A percentile compares a stretch with the other conserved stretches of the same genome.
Conservation (phyloP, 2,113 vertebrate genomes). For the Xenopus laevis region DNA sequence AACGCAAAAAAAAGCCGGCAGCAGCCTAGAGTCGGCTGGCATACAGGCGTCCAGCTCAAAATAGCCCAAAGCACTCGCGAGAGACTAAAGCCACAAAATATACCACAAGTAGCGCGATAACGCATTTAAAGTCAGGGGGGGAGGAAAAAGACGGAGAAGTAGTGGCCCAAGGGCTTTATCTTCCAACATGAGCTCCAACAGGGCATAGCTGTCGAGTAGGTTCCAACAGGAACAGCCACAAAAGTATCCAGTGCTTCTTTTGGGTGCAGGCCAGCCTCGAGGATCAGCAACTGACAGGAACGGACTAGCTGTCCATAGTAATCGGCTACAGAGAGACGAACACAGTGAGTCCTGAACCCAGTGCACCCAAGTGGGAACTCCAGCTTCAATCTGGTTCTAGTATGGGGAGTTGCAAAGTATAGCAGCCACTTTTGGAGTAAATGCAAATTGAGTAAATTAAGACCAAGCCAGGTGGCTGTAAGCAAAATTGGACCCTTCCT, state of each 20-base stretch:
- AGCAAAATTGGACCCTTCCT: slow-evolving; percentile 73
- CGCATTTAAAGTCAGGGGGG: slow-evolving; percentile 60
- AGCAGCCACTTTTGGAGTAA: slow-evolving; percentile 88
- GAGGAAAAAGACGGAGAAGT: no score
- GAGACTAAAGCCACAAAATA: slow-evolving; percentile 81
- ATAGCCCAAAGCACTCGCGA: slow-evolving; percentile 89
- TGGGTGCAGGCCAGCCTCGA: slow-evolving; percentile 63
- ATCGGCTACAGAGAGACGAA: slow-evolving; percentile 82
- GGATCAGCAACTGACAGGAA: slow-evolving; percentile 77
- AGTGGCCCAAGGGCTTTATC: no score
- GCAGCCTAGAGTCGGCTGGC: slow-evolving; percentile 66
- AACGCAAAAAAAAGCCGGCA: slow-evolving; percentile 73
- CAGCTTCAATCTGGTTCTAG: slow-evolving; percentile 83
- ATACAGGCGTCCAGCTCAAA: slow-evolving; percentile 81
- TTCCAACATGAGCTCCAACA: slow-evolving; percentile 79
- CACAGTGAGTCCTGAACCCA: slow-evolving; percentile 81
- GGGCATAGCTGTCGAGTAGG: slow-evolving; percentile 84
- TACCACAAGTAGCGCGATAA: slow-evolving; percentile 68
- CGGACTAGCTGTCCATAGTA: slow-evolving; percentile 90
- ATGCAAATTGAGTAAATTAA: slow-evolving; percentile 92
- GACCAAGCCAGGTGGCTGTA: slow-evolving; percentile 94
- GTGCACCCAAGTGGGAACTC: slow-evolving; percentile 86
- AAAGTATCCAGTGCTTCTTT: slow-evolving; percentile 82
- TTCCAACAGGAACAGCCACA: slow-evolving; percentile 84
- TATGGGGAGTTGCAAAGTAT: slow-evolving; percentile 91